Evolutionary conservation across 1,140 invertebrate genomes (phyloP).

Genomic region (Acromyrmex heyeri): DNA sequence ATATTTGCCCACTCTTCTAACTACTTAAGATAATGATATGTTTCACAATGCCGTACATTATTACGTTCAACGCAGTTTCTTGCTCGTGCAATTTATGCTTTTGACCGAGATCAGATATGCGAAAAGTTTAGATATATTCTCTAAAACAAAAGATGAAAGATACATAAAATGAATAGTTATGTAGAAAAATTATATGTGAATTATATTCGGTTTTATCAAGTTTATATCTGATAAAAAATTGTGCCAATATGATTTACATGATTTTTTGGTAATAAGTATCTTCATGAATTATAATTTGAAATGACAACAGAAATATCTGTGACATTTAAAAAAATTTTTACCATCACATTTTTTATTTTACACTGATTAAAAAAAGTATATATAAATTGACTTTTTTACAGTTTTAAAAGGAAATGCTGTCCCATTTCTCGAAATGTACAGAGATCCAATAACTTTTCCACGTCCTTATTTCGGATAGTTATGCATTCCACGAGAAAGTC

Average conservation of each 20-base stretch:
- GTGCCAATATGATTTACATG: not conserved
- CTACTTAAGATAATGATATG: conserved; percentile 27
- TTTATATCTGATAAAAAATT: not conserved
- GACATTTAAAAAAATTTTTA: not conserved
- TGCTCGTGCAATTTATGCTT: conserved; percentile 40
- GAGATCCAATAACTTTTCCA: conserved; percentile 30
- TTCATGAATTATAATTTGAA: not conserved
- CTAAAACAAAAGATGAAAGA: not conserved
- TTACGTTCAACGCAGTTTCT: conserved; percentile 51
- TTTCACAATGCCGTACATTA: conserved; percentile 46
- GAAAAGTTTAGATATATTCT: conserved; percentile 2
- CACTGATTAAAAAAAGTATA: not conserved
- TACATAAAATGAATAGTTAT: conserved; percentile 4
- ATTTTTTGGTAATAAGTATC: not conserved
- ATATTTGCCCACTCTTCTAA: conserved; percentile 36
- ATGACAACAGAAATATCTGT: not conserved
- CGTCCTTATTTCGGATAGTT: not conserved
- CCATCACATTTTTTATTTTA: conserved; percentile 12
- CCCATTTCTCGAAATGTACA: conserved; percentile 35
- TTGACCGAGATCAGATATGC: conserved; percentile 8
- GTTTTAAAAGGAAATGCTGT: conserved; percentile 27
- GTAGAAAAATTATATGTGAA: not conserved
- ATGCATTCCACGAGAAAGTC: not conserved
- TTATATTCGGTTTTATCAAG: not conserved
- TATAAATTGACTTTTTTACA: conserved; percentile 32